These are phyloP conservation scores for Lingula anatina DNA, from an alignment of 2,888 invertebrate genomes.

Conservation along the genomic window DNA sequence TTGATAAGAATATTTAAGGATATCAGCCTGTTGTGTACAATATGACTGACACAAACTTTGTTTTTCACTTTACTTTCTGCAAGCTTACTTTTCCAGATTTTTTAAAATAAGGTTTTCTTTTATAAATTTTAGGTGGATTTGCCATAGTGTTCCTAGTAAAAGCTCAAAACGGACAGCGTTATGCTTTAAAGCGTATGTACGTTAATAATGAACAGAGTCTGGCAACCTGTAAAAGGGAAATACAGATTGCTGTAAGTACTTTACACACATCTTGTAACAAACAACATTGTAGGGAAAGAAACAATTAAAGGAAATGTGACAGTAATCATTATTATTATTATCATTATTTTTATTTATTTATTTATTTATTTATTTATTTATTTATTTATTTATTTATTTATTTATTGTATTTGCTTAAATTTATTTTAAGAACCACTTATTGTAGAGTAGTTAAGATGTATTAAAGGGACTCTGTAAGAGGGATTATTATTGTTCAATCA, in stretches of 20 bases:
- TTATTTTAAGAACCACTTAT: not conserved
- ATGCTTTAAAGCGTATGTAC: constrained; percentile 87
- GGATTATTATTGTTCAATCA: too few species aligned
- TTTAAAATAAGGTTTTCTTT: too few species aligned
- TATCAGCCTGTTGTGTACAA: too few species aligned
- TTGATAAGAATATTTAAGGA: too few species aligned
- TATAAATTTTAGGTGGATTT: constrained; percentile 71
- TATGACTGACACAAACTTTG: too few species aligned
- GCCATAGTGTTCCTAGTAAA: constrained; percentile 85
- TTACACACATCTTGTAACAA: not conserved
- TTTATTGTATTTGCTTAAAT: too few species aligned
- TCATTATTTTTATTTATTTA: not conserved
- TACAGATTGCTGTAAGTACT: constrained; percentile 78
- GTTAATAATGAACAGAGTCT: constrained; percentile 87
- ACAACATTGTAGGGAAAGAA: not conserved
- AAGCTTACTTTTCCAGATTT: too few species aligned
- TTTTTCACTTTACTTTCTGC: too few species aligned
- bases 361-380: not conserved
- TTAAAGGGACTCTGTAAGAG: too few species aligned
- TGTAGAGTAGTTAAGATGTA: not conserved
- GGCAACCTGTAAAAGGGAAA: constrained; percentile 81
- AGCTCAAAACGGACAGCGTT: constrained; percentile 62
- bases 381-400: not conserved
- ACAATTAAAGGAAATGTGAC: too few species aligned
- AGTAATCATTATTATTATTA: too few species aligned